Base-by-base conservation (phyloP, 2,888 invertebrate genomes). In the Idaea dimidiata region DNA sequence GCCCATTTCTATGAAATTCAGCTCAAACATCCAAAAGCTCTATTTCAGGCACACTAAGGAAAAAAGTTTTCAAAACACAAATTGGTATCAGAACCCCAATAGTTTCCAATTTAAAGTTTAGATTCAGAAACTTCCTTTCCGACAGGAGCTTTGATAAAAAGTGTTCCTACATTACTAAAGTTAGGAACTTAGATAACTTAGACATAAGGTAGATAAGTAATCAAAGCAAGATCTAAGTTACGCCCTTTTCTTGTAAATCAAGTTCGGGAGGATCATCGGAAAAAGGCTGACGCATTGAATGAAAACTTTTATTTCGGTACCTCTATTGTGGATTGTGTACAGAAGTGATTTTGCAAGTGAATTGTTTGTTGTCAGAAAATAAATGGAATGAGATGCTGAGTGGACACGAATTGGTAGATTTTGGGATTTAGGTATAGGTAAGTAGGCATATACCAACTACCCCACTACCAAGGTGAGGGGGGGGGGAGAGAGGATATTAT, bases 41-140 rank as follows among this genome's bases (percentile, higher is more conserved):
- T 43, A 10, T 14, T 10, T 43, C 43, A 43, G 10, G 43, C 14
- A 8, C 14, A 43, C 10, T 43, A 7, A 56, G 17, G 17, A 56
- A 18, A 55, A 56, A 56, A 17, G 56, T 56, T 56, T 56, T 56
- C 7, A 18, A 8, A 32, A 58, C 17, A 58, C 31, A 43, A 43
- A 33, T 43, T 59, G 43, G 56, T 17, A 56, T 10, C 62, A 16
- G 17, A 61, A 64, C 16, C 55, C 66, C 31, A 58, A 64, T 64
- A 62, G 65, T 63, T 71, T 66, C 63, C 66, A 66, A 71, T 71
- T 68, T 66, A 62, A 71, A 69, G 63, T 65, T 67, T 31, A 66
- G 65, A 64, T 66, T 63, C 61, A 58, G 17, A 57, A 57, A 67
- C 65, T 59, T 62, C 65, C 57, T 8, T 54, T 55, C 31, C 57